Evolutionary conservation across 1,140 invertebrate genomes (phyloP), one percentile per base, ranked within the genome.

Genomic region (Drosophila murphyi): DNA sequence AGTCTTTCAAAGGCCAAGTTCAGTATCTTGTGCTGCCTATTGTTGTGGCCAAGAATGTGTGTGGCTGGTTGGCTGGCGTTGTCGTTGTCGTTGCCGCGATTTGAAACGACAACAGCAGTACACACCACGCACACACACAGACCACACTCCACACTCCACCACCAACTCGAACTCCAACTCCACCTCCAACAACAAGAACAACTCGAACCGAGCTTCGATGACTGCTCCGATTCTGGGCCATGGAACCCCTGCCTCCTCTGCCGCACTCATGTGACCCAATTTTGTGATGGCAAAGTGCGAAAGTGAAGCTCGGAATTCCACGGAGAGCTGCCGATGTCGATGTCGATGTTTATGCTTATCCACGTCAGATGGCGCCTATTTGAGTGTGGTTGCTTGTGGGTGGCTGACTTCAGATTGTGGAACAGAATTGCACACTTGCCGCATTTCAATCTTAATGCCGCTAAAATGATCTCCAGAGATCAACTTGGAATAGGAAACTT

Each of bases 1-100:
- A 60, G 69, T 72, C 67, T 80, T 73, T 71, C 73, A 79, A 88
- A 88, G 85, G 85, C 85, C 85, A 88, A 88, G 85, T 88, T 88
- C 85, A 89, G 85, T 89, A 89, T 88, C 85, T 89, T 88, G 59
- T 63, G 64, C 35, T 51, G 67, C 77, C 83, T 80, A 83, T 83
- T 88, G 75, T 86, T 86, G 82, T 81, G 76, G 64, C 68, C 56
- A 70, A 65, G 34, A 47, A 48, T 55, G 45, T 35, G 37, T 57
- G 48, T 31, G 45, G 69, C 37, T 57, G 68, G 32, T 39, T 41
- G 39, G 47, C 52, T 55, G 45, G 37, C 43, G 12, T 12, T 57
- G 48, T 37, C 51, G 69, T 37, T 63, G 68, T 37, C 54, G 54
- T 51, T 35, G 35, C 76, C 76, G 76, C 76, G 73, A 72, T 68